Conservation (phyloP, 2,888 invertebrate genomes). For the Megaustenia siamemsis region DNA sequence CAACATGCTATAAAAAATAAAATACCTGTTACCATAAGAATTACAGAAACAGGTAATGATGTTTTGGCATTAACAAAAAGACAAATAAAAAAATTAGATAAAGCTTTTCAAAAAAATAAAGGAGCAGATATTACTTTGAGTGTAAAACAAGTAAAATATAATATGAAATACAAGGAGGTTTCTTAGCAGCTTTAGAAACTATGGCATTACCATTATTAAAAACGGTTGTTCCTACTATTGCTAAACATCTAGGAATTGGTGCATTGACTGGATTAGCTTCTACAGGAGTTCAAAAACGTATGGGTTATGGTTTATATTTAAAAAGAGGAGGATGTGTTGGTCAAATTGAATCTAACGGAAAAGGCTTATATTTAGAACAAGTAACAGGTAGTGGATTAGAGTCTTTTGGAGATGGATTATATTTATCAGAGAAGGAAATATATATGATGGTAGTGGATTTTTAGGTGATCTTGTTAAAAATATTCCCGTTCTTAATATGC, state of each 20-base stretch:
- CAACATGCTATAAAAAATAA: conserved; percentile 21
- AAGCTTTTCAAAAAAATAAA: conserved; percentile 39
- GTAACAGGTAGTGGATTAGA: background rate
- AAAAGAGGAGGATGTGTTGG: background rate
- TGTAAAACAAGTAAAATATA: conserved; percentile 45
- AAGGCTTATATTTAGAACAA: background rate
- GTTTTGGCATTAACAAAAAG: conserved; percentile 23
- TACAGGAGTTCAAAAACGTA: background rate
- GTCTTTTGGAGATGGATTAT: background rate
- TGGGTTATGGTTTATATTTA: background rate
- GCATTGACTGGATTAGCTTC: background rate
- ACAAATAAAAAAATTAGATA: conserved; percentile 48
- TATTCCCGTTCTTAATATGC: background rate
- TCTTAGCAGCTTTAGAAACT: conserved; percentile 47
- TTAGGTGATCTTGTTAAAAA: background rate
- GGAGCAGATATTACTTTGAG: conserved; percentile 42
- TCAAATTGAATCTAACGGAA: conserved; percentile 3
- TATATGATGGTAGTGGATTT: background rate
- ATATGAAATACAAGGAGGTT: conserved; percentile 55
- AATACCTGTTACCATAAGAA: conserved; percentile 38
- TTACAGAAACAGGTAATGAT: conserved; percentile 33
- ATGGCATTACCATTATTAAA: conserved; percentile 43
- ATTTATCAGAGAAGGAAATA: conserved; percentile 18
- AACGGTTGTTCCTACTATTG: conserved; percentile 41
- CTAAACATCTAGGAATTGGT: conserved; percentile 32